These are phyloP conservation scores for Erpobdella octoculata DNA, from an alignment of 2,888 invertebrate genomes.

Conservation along the genomic window DNA sequence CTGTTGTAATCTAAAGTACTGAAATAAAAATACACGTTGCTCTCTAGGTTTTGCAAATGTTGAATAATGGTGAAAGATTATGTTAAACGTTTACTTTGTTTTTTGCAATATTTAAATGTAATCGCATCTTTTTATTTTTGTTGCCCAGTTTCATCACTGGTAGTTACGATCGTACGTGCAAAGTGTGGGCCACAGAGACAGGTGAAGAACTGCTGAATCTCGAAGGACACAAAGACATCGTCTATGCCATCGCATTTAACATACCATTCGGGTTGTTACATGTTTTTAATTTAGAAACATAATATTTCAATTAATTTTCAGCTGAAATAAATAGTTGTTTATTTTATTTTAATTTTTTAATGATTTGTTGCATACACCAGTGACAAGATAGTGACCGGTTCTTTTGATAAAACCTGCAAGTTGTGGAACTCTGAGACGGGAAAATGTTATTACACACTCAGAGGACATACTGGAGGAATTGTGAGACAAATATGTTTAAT, in stretches of 20 bases:
- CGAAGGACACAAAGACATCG: conserved; percentile 71
- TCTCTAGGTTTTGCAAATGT: no score
- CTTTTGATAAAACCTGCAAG: conserved; percentile 53
- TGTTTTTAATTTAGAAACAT: no score
- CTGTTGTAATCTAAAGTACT: no score
- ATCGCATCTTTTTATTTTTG: not conserved
- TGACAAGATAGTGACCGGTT: conserved; percentile 53
- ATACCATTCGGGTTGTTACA: conserved; percentile 63
- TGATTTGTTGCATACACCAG: conserved; percentile 39
- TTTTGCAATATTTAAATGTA: no score
- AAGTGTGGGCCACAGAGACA: conserved; percentile 67
- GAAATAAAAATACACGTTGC: no score
- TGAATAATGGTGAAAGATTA: no score
- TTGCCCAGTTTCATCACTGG: conserved; percentile 66
- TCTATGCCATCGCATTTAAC: conserved; percentile 71
- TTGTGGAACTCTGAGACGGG: conserved; percentile 52
- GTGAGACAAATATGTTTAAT: conserved; percentile 42
- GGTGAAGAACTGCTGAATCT: conserved; percentile 65
- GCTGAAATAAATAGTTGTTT: no score
- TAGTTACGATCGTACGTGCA: conserved; percentile 76
- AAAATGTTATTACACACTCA: conserved; percentile 51
- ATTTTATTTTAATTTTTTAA: not conserved
- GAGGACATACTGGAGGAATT: conserved; percentile 52
- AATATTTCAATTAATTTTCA: no score
- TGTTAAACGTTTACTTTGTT: no score